These are phyloP conservation scores for Xyrichtys novacula DNA, from an alignment of 2,797 vertebrate species.

Conservation along the genomic window DNA sequence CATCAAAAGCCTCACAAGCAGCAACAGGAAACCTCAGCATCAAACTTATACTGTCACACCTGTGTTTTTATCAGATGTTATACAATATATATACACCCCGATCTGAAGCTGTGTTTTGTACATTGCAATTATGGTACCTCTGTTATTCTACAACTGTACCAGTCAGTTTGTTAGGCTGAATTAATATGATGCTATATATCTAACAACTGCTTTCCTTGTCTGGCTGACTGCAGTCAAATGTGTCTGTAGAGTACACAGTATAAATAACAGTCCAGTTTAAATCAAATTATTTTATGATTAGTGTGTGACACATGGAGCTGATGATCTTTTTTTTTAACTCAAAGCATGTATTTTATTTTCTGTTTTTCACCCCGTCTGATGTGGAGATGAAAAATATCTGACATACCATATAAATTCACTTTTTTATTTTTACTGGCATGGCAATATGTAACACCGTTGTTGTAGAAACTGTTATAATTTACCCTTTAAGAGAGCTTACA, in stretches of 20 bases:
- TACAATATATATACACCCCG: not conserved
- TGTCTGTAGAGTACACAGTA: not conserved
- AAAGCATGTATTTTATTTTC: constrained; percentile 5
- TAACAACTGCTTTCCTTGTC: not conserved
- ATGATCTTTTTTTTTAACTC: constrained; percentile 23
- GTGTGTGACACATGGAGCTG: not conserved
- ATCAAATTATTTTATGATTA: not conserved
- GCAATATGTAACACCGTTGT: constrained; percentile 17
- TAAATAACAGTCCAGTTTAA: not conserved
- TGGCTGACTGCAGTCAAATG: not conserved
- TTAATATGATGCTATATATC: not conserved
- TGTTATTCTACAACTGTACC: not conserved
- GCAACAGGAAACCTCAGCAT: not conserved
- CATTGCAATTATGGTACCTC: not conserved
- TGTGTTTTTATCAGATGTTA: constrained; percentile 9
- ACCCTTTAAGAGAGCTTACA: constrained; percentile 46
- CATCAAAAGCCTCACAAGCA: not conserved
- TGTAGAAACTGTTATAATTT: constrained; percentile 51
- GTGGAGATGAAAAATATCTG: constrained; percentile 21
- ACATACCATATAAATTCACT: constrained; percentile 3
- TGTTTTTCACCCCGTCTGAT: not conserved
- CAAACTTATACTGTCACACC: too few relatives aligned
- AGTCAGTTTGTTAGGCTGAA: not conserved
- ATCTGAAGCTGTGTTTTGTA: not conserved
- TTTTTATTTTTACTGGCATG: constrained; percentile 20